Base-by-base conservation (phyloP, 1,140 invertebrate genomes). In the Rhynchophorus ferrugineus region DNA sequence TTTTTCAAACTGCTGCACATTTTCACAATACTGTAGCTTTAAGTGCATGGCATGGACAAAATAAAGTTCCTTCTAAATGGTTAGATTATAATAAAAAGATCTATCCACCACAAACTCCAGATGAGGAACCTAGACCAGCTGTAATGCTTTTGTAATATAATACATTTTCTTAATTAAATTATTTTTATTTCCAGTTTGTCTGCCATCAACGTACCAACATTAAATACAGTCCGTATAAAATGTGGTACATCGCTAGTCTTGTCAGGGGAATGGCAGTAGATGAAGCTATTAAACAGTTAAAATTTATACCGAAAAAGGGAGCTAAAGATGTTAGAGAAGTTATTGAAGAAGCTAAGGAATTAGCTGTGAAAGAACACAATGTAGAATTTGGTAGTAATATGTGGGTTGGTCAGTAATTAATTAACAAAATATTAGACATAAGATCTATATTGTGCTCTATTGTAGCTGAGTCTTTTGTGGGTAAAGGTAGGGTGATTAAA, bases 331-430 rank as follows among this genome's bases (percentile, higher is more conserved):
- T 87, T 0, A 87, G 84, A 69, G 83, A 95, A 67, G 79, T 85
- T 8, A 76, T 93, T 52, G 66, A 88, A 50, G 94, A 98, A 78
- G 94, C 94, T 2, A 88, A 91, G 67, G 78, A 88, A 62, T 69
- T 91, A 54, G 95, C 94, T 38, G 82, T 96, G 1, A 78, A 82
- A 59, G 69, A 88, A 19, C 93, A 97, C 65, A 89, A 95, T 79
- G 91, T 98, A 21, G 94, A 98, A 74, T 98, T 84, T 71, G 87
- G 82, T 67, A 94, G 87, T 65, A 97, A 97, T 75, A 75, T 98
- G 37, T 98, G 94, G 94, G 83, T 98, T 75, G 86, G 91, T 95
- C 73, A 81, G 84, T 83, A 29, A n/a, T n/a, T n/a, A n/a, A n/a
- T n/a, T n/a, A n/a, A n/a, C 63, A 35, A 35, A 3, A 35, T 3